Evolutionary conservation across 92 coral and sea anemone genomes (phyloP).

Genomic region (Porites divaricata): DNA sequence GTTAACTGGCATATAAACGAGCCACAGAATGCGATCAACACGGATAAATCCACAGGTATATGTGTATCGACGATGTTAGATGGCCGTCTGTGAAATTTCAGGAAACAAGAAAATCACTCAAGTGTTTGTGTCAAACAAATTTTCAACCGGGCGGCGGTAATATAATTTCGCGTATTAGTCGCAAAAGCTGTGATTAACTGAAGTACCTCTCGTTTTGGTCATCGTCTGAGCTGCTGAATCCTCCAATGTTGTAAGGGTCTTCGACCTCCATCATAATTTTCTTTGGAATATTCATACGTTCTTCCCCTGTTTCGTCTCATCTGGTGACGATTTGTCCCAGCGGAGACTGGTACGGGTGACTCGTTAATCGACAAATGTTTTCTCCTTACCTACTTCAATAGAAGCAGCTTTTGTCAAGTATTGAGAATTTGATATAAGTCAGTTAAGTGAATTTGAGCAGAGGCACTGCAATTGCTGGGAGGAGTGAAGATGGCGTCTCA

Average conservation of each 20-base stretch:
- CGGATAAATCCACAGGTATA: background rate
- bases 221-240: slow-evolving; percentile 84
- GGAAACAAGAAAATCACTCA: background rate
- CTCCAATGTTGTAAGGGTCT: slow-evolving; percentile 77
- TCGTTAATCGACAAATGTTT: background rate
- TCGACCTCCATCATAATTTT: slow-evolving; percentile 55
- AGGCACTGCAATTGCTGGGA: slow-evolving; percentile 21
- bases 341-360: slow-evolving; percentile 31
- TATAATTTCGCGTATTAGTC: slow-evolving; percentile 9
- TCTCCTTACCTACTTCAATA: background rate
- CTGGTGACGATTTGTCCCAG: slow-evolving; percentile 10
- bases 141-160: slow-evolving; percentile 35
- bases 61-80: background rate
- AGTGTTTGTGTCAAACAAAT: slow-evolving; percentile 18
- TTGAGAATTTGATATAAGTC: slow-evolving; percentile 29
- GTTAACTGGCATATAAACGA: background rate
- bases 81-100: background rate
- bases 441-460: background rate
- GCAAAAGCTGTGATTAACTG: slow-evolving; percentile 36
- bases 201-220: slow-evolving; percentile 71
- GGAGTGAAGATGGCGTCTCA: slow-evolving; percentile 58
- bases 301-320: background rate
- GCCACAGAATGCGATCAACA: background rate
- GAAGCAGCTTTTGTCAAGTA: background rate
- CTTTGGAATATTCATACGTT: slow-evolving; percentile 42